Evolutionary conservation across 1,140 invertebrate species (phyloP).

Genomic region (Diplogasteroides magnus): DNA sequence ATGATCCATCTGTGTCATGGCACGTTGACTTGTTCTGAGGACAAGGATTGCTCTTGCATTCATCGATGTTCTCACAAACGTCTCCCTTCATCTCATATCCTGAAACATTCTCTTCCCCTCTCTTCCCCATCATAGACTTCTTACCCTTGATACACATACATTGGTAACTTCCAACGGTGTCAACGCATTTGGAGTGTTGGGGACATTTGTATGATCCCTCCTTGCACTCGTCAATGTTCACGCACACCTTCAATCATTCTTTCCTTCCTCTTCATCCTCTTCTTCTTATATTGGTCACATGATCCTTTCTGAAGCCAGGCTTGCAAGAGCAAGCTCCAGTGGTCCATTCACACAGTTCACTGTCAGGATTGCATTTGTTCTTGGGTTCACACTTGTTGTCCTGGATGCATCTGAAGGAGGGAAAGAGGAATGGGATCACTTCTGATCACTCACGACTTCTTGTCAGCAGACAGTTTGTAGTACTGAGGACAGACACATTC

Average conservation of each 20-base stretch:
- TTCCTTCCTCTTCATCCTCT: too few relatives aligned
- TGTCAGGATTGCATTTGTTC: neutral
- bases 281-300: too few relatives aligned
- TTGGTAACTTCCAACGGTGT: neutral
- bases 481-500: neutral
- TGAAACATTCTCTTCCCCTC: too few relatives aligned
- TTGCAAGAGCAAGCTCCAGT: neutral
- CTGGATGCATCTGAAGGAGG: neutral
- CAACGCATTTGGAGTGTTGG: neutral
- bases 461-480: neutral
- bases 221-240: constrained; percentile 1
- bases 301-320: neutral
- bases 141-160: neutral
- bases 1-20: neutral
- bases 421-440: too few relatives aligned
- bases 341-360: neutral
- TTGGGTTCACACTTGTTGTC: neutral
- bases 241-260: neutral
- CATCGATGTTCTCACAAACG: neutral
- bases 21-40: neutral
- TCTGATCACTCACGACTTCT: too few relatives aligned
- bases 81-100: neutral
- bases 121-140: too few relatives aligned
- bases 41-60: neutral
- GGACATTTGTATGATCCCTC: neutral